phyloP scores from a whole-genome alignment of 2,888 invertebrate genomes.

The Trachelus iudaicus region DNA sequence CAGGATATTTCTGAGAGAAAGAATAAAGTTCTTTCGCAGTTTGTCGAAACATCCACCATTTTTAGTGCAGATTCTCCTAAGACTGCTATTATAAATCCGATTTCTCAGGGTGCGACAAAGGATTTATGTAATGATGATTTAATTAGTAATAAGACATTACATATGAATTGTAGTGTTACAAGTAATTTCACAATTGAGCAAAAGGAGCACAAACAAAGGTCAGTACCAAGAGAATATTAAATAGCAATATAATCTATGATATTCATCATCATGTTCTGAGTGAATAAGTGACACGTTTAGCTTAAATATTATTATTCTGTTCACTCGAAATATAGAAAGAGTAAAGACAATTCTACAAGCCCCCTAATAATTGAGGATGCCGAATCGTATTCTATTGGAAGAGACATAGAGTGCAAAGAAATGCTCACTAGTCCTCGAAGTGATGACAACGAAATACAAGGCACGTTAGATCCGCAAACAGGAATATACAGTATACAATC shows the following conservation, averaged over 20 bases:
- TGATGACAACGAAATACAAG: constrained; percentile 16
- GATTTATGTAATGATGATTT: constrained; percentile 17
- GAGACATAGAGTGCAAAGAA: constrained; percentile 27
- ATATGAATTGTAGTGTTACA: not conserved
- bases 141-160: constrained; percentile 4
- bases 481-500: constrained; percentile 35
- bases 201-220: not conserved
- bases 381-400: constrained; percentile 25
- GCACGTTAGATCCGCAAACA: constrained; percentile 45
- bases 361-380: not conserved
- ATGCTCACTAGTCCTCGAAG: constrained; percentile 25
- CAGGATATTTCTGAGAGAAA: constrained; percentile 49
- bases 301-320: not conserved
- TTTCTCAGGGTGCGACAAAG: constrained; percentile 14
- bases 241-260: not conserved
- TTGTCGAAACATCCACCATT: constrained; percentile 54
- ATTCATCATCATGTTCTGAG: not conserved
- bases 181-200: not conserved
- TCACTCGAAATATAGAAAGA: not conserved
- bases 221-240: not conserved
- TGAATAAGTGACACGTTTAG: not conserved
- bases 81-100: constrained; percentile 28
- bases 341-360: not conserved
- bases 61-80: constrained; percentile 44
- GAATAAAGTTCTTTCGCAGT: constrained; percentile 51